Evolutionary conservation across 2,113 vertebrate species (phyloP).

Genomic region (Rhynchomys soricoides): DNA sequence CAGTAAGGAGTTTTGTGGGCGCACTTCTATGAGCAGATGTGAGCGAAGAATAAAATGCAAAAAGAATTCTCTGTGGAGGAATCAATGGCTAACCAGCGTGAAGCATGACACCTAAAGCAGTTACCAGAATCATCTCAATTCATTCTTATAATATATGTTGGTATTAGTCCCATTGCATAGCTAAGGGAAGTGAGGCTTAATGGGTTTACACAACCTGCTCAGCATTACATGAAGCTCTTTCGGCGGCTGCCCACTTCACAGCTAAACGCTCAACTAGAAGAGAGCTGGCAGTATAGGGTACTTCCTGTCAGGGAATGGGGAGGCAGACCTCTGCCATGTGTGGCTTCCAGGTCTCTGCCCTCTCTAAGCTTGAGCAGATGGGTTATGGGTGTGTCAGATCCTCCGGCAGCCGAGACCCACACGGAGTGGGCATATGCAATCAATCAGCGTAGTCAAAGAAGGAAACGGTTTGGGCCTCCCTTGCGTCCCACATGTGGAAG

Average conservation of each 20-base stretch:
- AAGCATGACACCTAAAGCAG: too few relatives aligned
- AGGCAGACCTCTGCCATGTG: neutral
- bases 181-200: neutral
- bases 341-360: neutral
- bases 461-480: neutral
- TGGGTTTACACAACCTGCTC: neutral
- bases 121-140: neutral
- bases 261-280: neutral
- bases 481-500: constrained; percentile 27
- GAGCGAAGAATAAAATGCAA: neutral
- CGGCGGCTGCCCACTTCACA: neutral
- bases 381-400: neutral
- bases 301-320: neutral
- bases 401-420: neutral
- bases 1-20: neutral
- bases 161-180: neutral
- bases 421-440: neutral
- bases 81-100: accelerated
- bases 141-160: neutral
- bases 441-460: neutral
- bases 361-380: neutral
- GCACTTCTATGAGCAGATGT: accelerated
- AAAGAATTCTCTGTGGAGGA: neutral
- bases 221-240: neutral
- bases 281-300: neutral